Conservation (phyloP, 2,113 vertebrate species). For the Labeo rohita region DNA sequence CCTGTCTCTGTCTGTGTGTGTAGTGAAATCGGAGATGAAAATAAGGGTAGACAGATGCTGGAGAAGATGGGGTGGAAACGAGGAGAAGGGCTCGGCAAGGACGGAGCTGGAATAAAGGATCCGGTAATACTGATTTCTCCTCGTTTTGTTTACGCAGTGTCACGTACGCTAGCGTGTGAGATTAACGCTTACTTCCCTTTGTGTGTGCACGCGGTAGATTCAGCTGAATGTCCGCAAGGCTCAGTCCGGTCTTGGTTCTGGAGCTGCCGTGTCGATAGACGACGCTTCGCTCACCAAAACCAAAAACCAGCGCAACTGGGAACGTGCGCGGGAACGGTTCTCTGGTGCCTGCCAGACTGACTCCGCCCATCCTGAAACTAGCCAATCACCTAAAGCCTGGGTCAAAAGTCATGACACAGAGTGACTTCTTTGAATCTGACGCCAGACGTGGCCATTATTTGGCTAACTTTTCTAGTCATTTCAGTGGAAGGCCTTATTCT, state of each 20-base stretch:
- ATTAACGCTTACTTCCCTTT: background rate
- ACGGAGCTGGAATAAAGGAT: slow-evolving; percentile 86
- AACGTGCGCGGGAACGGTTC: slow-evolving; percentile 93
- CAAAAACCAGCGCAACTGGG: slow-evolving; percentile 92
- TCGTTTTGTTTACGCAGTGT: background rate
- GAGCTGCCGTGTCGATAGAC: slow-evolving; percentile 80
- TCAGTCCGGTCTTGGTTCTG: slow-evolving; percentile 87
- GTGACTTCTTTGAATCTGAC: background rate
- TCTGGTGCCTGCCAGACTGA: slow-evolving; percentile 81
- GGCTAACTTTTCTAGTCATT: background rate
- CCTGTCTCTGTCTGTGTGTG: slow-evolving; percentile 45
- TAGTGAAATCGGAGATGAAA: slow-evolving; percentile 93
- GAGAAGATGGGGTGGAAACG: slow-evolving; percentile 99
- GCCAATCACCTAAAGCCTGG: slow-evolving; percentile 64
- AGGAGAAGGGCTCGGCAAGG: slow-evolving; percentile 94
- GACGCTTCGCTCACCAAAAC: slow-evolving; percentile 74
- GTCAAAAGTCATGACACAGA: slow-evolving; percentile 60
- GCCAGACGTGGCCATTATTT: background rate
- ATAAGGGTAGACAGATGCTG: slow-evolving; percentile 95
- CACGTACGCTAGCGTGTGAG: background rate
- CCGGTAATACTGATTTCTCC: slow-evolving; percentile 75
- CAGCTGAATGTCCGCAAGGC: slow-evolving; percentile 84
- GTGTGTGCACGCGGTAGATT: slow-evolving; percentile 75
- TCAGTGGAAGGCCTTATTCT: background rate
- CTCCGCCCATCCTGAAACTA: slow-evolving; percentile 29